Evolutionary conservation across 1,140 invertebrate genomes (phyloP), one percentile per base, ranked within the genome.

Genomic region (Patella vulgata): DNA sequence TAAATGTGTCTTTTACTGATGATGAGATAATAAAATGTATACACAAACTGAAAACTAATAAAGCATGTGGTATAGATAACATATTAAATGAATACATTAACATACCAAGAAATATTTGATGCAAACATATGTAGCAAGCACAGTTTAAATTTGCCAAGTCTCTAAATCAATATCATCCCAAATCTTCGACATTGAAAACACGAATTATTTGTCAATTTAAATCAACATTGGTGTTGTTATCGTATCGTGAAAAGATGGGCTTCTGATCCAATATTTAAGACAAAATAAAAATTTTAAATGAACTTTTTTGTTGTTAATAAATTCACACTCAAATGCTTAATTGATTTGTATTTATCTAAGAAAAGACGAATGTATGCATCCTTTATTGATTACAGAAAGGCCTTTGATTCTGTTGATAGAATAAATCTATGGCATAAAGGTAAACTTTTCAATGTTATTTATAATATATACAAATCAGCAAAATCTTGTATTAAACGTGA

Each of bases 361-460:
- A 19, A 31, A 39, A 33, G 47, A 31, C 52, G 53, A 40, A 11
- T 62, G n/a, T 48, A 21, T 50, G 30, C 36, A 46, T 11, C 40
- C 6, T 62, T 54, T 56, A n/a, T 63, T 12, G 60, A 51, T 31
- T 43, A 36, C 14, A 36, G 33, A 36, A 5, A 14, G 14, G 33
- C 33, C 5, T 50, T 44, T 19, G 52, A 63, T 31, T 28, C 12
- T 3, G 31, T 63, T 43, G 50, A 36, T 36, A 27, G 53, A 23
- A 1, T 17, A 1, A 33, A 31, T 4, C 25, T 63, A 54, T 56
- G 60, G 53, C n/a, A 50, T 21, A 28, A 47, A 42, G 44, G 46
- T 23, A 63, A 51, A 56, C 28, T 56, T 42, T 56, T 51, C 30
- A 56, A 31, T n/a, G 30, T 63, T 1, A 56, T 62, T 1, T 23